Conservation (phyloP, 2,888 invertebrate genomes). For the Drosophila borborema region DNA sequence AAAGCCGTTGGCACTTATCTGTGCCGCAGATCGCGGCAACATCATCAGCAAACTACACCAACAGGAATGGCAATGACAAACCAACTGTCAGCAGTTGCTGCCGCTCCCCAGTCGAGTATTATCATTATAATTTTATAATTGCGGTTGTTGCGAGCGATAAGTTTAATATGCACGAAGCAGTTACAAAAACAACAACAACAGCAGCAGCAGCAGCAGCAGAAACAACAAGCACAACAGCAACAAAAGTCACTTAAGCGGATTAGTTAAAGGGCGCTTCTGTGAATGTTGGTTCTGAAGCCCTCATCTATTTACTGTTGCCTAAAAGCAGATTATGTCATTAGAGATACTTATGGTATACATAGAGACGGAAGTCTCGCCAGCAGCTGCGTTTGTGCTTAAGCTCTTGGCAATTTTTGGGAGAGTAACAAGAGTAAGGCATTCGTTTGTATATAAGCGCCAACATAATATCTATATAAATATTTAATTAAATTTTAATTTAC, state of each 20-base stretch:
- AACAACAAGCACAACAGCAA: constrained; percentile 26
- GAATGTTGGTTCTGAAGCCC: constrained; percentile 23
- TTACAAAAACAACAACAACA: constrained; percentile 29
- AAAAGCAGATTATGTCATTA: constrained; percentile 81
- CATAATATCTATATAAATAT: constrained; percentile 17
- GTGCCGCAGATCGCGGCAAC: constrained; percentile 62
- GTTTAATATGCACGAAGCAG: constrained; percentile 73
- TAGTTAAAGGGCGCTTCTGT: constrained; percentile 71
- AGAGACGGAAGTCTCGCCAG: constrained; percentile 19
- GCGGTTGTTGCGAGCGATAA: constrained; percentile 77
- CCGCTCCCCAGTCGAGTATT: constrained; percentile 75
- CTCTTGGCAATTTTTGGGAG: constrained; percentile 27
- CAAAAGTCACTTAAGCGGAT: constrained; percentile 78
- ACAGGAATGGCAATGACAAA: constrained; percentile 71
- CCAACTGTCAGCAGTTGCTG: constrained; percentile 76
- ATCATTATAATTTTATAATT: constrained; percentile 82
- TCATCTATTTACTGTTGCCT: constrained; percentile 52
- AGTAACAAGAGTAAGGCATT: constrained; percentile 26
- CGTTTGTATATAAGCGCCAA: neutral
- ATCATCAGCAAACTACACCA: constrained; percentile 40
- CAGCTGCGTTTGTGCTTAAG: constrained; percentile 40
- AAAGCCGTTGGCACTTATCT: constrained; percentile 62
- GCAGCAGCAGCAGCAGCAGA: constrained; percentile 23
- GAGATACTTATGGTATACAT: constrained; percentile 58
- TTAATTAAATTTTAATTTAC: constrained; percentile 43